These are phyloP conservation scores for Protodeltote pygarga DNA, from an alignment of 2,888 invertebrate species.

Conservation along the genomic window DNA sequence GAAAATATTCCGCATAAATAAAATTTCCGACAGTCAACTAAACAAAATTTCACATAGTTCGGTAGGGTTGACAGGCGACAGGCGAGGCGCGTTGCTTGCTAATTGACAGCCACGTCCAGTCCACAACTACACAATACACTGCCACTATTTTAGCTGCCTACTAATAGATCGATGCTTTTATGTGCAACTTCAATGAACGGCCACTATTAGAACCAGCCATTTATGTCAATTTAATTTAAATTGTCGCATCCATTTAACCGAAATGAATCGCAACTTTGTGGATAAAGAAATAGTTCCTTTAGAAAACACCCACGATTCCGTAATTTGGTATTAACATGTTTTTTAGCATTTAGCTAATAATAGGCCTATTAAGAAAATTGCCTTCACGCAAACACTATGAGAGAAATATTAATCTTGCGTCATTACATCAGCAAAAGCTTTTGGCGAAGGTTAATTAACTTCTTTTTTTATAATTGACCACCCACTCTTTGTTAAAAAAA, in stretches of 20 bases:
- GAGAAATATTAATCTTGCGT: constrained; percentile 13
- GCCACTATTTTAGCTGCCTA: constrained; percentile 45
- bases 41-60: constrained; percentile 41
- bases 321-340: constrained; percentile 10
- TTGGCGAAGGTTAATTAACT: constrained; percentile 27
- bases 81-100: constrained; percentile 47
- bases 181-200: constrained; percentile 20
- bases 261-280: constrained; percentile 3
- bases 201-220: constrained; percentile 8
- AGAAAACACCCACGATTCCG: not conserved
- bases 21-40: constrained; percentile 32
- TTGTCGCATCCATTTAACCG: not conserved
- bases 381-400: constrained; percentile 22
- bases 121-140: constrained; percentile 43
- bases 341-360: constrained; percentile 15
- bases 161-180: constrained; percentile 49
- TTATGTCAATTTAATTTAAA: constrained; percentile 13
- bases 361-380: constrained; percentile 22
- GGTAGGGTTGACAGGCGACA: constrained; percentile 39
- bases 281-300: constrained; percentile 2
- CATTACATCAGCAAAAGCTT: constrained; percentile 29
- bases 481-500: constrained; percentile 31
- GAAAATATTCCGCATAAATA: constrained; percentile 32
- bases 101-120: constrained; percentile 61
- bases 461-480: constrained; percentile 31